Conservation (phyloP, 2,888 invertebrate genomes). For the Drosophila tanythrix region DNA sequence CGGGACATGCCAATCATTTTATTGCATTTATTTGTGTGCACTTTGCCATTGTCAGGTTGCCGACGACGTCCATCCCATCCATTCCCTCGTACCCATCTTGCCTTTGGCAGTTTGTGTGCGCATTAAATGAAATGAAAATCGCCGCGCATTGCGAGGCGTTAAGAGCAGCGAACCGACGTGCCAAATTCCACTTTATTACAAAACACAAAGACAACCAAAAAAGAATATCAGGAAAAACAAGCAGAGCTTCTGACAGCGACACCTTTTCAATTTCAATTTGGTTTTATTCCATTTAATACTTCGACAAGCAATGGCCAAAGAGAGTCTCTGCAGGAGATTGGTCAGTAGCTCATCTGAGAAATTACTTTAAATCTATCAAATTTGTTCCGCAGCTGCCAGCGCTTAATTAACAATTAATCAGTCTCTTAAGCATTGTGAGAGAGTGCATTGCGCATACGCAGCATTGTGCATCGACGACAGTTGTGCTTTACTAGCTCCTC, state of each 20-base stretch:
- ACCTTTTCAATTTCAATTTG: conserved; percentile 78
- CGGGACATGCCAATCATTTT: conserved; percentile 77
- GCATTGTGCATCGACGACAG: conserved; percentile 4
- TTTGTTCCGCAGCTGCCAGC: conserved; percentile 26
- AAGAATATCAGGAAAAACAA: conserved; percentile 36
- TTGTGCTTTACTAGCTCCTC: conserved; percentile 56
- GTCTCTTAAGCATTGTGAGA: conserved; percentile 4
- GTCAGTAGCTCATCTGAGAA: conserved; percentile 47
- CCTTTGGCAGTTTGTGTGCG: conserved; percentile 58
- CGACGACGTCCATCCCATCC: neutral
- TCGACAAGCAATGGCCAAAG: conserved; percentile 28
- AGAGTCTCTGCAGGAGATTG: conserved; percentile 3
- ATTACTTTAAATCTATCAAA: conserved; percentile 68
- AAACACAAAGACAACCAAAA: conserved; percentile 17
- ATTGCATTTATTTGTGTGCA: conserved; percentile 79
- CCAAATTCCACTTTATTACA: conserved; percentile 78
- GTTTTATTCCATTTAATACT: conserved; percentile 76
- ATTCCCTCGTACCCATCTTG: neutral
- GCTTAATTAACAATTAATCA: conserved; percentile 63
- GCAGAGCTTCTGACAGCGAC: conserved; percentile 60
- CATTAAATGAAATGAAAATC: conserved; percentile 77
- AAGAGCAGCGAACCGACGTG: conserved; percentile 71
- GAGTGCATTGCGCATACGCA: conserved; percentile 46
- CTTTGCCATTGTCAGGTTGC: conserved; percentile 70
- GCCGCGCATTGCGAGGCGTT: conserved; percentile 63